phyloP scores from a whole-genome alignment of 2,113 vertebrate genomes.

The Ceuthmochares aereus region DNA sequence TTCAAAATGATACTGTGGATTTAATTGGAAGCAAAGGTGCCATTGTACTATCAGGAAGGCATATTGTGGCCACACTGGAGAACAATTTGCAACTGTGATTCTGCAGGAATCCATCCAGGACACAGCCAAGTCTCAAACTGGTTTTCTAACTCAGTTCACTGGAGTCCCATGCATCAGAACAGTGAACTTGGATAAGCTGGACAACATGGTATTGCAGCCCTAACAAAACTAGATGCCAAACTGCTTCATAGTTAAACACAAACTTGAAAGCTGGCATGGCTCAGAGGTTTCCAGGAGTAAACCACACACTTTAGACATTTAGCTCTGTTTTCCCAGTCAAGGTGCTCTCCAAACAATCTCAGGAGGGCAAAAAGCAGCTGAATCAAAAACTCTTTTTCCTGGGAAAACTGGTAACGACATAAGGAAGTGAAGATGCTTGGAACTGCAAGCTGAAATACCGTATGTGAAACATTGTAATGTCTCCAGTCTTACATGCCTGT shows the following conservation, averaged over 20 bases:
- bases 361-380: neutral
- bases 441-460: neutral
- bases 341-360: neutral
- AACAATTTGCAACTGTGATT: neutral
- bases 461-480: neutral
- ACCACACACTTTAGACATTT: neutral
- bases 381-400: neutral
- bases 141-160: neutral
- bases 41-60: neutral
- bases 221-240: neutral
- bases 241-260: neutral
- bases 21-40: neutral
- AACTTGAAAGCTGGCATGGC: neutral
- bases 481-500: neutral
- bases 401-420: neutral
- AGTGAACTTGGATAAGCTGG: neutral
- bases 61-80: fast-evolving
- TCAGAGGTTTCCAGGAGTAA: neutral
- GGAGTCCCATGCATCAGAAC: neutral
- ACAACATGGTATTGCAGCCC: neutral
- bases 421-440: neutral
- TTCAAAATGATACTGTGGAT: neutral
- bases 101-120: neutral
- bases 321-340: neutral
- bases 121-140: neutral